phyloP scores from a whole-genome alignment of 2,797 vertebrate genomes.

The Mus minutoides region DNA sequence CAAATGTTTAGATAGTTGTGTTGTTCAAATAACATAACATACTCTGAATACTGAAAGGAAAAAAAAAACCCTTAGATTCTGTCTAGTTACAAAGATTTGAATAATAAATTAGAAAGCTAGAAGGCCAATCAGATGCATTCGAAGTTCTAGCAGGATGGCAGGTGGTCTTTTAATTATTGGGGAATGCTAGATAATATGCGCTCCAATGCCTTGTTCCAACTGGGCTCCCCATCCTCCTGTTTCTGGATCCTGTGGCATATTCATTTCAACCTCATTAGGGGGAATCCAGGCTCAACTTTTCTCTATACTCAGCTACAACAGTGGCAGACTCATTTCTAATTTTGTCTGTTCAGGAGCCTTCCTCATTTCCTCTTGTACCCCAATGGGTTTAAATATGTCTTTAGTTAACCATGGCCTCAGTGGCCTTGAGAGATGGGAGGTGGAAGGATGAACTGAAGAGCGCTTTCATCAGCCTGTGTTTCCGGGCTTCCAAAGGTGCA shows the following conservation, averaged over 20 bases:
- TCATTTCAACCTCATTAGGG: slow-evolving; percentile 18
- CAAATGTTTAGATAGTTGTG: not conserved
- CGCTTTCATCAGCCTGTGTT: not conserved
- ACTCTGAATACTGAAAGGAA: not conserved
- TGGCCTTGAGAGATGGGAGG: slow-evolving; percentile 13
- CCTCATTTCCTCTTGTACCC: slow-evolving; percentile 2
- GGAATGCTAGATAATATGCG: not conserved
- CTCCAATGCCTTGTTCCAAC: not conserved
- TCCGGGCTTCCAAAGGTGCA: slow-evolving; percentile 37
- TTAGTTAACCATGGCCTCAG: slow-evolving; percentile 1
- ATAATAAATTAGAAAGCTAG: slow-evolving; percentile 28
- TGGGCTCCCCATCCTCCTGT: not conserved
- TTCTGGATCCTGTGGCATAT: not conserved
- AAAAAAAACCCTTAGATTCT: not conserved
- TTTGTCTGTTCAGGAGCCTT: slow-evolving; percentile 46
- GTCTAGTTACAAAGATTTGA: slow-evolving; percentile 17
- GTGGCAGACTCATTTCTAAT: slow-evolving; percentile 48
- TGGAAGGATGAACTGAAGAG: slow-evolving; percentile 2
- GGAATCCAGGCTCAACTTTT: slow-evolving; percentile 41
- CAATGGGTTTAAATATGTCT: slow-evolving; percentile 45
- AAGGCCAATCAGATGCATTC: not conserved
- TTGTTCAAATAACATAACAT: not conserved
- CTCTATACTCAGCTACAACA: not conserved
- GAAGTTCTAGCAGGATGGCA: not conserved
- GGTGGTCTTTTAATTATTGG: slow-evolving; percentile 27